phyloP scores from a whole-genome alignment of 2,888 invertebrate species.

The Scaptomyza reducta region DNA sequence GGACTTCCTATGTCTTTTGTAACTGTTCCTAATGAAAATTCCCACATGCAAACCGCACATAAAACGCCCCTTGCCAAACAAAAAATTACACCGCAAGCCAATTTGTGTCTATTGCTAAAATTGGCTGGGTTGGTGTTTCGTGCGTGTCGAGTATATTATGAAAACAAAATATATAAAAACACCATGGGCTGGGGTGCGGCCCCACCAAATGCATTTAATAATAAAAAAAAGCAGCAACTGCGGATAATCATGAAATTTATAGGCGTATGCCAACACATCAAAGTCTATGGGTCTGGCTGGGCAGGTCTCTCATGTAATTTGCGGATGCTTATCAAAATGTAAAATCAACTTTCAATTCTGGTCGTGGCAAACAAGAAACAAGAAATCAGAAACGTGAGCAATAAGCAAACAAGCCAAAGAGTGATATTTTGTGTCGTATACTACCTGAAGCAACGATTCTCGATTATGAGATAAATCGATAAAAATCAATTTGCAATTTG shows the following conservation, averaged over 20 bases:
- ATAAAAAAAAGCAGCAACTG: slow-evolving; percentile 40
- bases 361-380: slow-evolving; percentile 33
- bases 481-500: slow-evolving; percentile 80
- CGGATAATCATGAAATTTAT: slow-evolving; percentile 77
- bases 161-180: slow-evolving; percentile 28
- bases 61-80: slow-evolving; percentile 56
- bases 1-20: slow-evolving; percentile 28
- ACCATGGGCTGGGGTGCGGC: slow-evolving; percentile 51
- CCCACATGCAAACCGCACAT: slow-evolving; percentile 75
- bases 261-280: slow-evolving; percentile 78
- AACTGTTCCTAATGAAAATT: slow-evolving; percentile 42
- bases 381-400: slow-evolving; percentile 64
- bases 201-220: slow-evolving; percentile 62
- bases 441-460: slow-evolving; percentile 57
- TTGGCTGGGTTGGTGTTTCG: slow-evolving; percentile 28
- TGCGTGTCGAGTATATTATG: slow-evolving; percentile 55
- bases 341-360: slow-evolving; percentile 76
- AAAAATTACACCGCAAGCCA: slow-evolving; percentile 22
- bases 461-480: slow-evolving; percentile 75
- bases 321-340: slow-evolving; percentile 76
- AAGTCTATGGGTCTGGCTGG: slow-evolving; percentile 45
- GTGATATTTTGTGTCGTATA: slow-evolving; percentile 71
- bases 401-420: slow-evolving; percentile 68
- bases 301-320: slow-evolving; percentile 74
- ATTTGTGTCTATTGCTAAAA: slow-evolving; percentile 45